These are phyloP conservation scores for Ibidorhyncha struthersii DNA, from an alignment of 2,113 vertebrate species.

Conservation along the genomic window DNA sequence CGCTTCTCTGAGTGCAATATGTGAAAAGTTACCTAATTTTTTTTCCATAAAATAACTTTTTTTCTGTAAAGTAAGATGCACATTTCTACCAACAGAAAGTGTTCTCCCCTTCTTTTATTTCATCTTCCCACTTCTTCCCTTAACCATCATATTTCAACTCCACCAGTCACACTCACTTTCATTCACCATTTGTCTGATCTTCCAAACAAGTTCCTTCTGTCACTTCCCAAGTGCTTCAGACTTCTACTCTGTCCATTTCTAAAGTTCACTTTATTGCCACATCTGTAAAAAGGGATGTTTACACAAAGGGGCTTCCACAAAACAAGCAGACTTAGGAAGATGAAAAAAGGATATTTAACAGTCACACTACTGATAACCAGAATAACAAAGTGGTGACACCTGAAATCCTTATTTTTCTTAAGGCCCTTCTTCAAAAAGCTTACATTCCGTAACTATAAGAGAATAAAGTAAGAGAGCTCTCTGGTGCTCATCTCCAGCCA, in stretches of 20 bases:
- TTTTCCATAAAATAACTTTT: neutral
- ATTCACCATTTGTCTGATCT: neutral
- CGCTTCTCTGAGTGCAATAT: neutral
- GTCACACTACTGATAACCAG: neutral
- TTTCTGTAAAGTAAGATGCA: neutral
- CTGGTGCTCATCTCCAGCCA: neutral
- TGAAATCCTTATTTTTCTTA: neutral
- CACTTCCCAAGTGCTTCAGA: neutral
- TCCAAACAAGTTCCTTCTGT: neutral
- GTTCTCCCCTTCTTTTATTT: neutral
- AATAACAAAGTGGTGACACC: neutral
- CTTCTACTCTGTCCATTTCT: neutral
- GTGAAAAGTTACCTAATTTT: neutral
- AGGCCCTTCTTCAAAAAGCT: neutral
- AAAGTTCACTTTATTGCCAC: neutral
- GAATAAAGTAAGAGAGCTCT: neutral
- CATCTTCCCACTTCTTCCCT: neutral
- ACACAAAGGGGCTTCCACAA: neutral
- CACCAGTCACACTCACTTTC: neutral
- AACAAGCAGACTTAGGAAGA: neutral
- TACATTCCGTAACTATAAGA: neutral
- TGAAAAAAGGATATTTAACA: neutral
- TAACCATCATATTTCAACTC: neutral
- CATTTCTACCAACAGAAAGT: neutral
- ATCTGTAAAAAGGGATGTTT: neutral